Conservation (phyloP, 1,140 invertebrate species). For the Drosophila sturtevanti region DNA sequence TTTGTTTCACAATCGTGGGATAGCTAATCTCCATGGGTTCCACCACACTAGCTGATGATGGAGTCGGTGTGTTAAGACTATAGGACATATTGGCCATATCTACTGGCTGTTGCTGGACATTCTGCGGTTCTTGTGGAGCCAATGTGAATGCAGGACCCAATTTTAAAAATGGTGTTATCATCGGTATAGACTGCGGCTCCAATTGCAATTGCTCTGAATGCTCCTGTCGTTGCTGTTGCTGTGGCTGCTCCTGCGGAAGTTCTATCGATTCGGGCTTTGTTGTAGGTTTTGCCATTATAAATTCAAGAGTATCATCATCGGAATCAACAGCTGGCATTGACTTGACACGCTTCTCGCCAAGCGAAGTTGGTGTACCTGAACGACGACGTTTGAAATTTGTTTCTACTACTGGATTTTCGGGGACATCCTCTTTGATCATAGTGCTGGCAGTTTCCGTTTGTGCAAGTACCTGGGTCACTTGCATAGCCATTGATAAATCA, state of each 20-base stretch:
- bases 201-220: neutral
- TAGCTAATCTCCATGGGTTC: conserved; percentile 55
- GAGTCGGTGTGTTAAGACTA: conserved; percentile 55
- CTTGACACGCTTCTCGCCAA: conserved; percentile 17
- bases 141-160: conserved; percentile 49
- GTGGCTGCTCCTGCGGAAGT: neutral
- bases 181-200: neutral
- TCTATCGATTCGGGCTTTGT: conserved; percentile 7
- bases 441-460: neutral
- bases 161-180: conserved; percentile 26
- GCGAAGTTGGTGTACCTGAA: conserved; percentile 42
- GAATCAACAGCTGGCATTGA: neutral
- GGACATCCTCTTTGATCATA: neutral
- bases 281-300: neutral
- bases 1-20: conserved; percentile 23
- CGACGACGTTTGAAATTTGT: conserved; percentile 47
- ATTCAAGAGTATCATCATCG: conserved; percentile 51
- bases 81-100: conserved; percentile 30
- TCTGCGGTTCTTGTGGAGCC: conserved; percentile 7
- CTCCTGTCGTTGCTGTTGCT: neutral
- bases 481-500: conserved; percentile 20
- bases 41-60: neutral
- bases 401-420: conserved; percentile 11
- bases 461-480: neutral
- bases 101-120: conserved; percentile 17